Base-by-base conservation (phyloP, 2,888 invertebrate species). In the Acanthacorydalis orientalis region DNA sequence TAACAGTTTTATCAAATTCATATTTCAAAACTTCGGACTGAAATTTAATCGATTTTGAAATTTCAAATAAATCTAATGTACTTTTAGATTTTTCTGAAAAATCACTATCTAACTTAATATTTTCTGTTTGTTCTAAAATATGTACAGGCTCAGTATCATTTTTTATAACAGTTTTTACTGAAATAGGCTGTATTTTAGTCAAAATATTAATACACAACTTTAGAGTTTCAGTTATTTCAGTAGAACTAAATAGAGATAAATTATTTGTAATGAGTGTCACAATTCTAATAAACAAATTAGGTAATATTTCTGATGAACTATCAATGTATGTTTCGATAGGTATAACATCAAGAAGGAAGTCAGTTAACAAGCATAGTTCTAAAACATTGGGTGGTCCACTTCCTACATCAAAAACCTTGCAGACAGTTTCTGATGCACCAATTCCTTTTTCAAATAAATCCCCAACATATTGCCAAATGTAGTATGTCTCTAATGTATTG, bases 401-500 rank as follows among this genome's bases (percentile, higher is more conserved):
- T 23, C 78, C 80, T 31, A 83, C 79, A 62, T 72, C 50, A 68
- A 72, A 53, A 16, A 60, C 53, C 49, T 59, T 50, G 54, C 10
- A 52, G 47, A 44, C 56, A 55, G 47, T 43, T 46, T 51, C 16
- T 51, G 56, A 58, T 51, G 61, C 58, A 47, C 61, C 53, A 51
- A 62, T 53, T 10, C 65, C 57, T 43, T 73, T 73, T 48, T 75
- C 73, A 55, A 76, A 80, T 51, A 80, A 64, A 53, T 71, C 70
- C 31, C 78, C 79, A 53, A 85, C 75, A 58, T 83, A 88, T 52
- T 78, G 77, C 90, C 91, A 91, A 48, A 90, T 79, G 59, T 86
- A 90, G 49, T 80, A 80, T n/a, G 83, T 80, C 59, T 89, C 87
- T 51, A 90, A 71, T 0, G 86, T 82, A 47, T 82, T 81, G 60